Evolutionary conservation across 2,113 vertebrate species (phyloP).

Genomic region (Epinephelus fuscoguttatus): DNA sequence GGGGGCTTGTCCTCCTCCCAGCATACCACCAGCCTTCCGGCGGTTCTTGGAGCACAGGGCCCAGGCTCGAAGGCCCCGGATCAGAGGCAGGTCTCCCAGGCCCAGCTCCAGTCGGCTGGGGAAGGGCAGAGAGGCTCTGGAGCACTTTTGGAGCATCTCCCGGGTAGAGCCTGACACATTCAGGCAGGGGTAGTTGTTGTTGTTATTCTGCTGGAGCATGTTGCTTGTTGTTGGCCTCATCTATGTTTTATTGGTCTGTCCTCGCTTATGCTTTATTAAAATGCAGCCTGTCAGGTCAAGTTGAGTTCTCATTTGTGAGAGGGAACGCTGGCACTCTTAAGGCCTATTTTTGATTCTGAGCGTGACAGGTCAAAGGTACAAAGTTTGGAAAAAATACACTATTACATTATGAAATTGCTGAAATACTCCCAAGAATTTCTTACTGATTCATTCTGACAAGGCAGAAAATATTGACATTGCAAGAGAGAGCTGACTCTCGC

Average conservation of each 20-base stretch:
- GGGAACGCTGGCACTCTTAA: slow-evolving; percentile 24
- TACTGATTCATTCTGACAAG: slow-evolving; percentile 21
- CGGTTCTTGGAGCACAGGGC: slow-evolving; percentile 81
- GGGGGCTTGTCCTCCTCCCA: slow-evolving; percentile 58
- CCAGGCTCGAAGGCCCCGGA: slow-evolving; percentile 84
- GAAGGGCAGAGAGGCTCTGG: slow-evolving; percentile 72
- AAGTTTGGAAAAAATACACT: slow-evolving; percentile 21
- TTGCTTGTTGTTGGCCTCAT: slow-evolving; percentile 70
- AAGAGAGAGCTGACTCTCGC: background rate
- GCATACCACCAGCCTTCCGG: slow-evolving; percentile 58
- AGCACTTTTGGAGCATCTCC: slow-evolving; percentile 77
- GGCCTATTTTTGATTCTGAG: slow-evolving; percentile 46
- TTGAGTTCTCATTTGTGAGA: slow-evolving; percentile 9
- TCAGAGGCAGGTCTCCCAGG: slow-evolving; percentile 79
- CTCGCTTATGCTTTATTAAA: slow-evolving; percentile 46
- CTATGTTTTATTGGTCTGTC: slow-evolving; percentile 45
- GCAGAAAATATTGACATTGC: background rate
- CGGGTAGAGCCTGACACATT: slow-evolving; percentile 66
- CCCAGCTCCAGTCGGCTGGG: slow-evolving; percentile 79
- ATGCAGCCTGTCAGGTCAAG: slow-evolving; percentile 26
- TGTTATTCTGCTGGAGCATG: slow-evolving; percentile 88
- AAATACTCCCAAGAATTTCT: slow-evolving; percentile 4
- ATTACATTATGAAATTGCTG: slow-evolving; percentile 27
- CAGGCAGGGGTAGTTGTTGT: slow-evolving; percentile 87
- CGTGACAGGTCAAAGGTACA: slow-evolving; percentile 16